phyloP scores from a whole-genome alignment of 2,888 invertebrate species.

The Eupithecia abbreviata region DNA sequence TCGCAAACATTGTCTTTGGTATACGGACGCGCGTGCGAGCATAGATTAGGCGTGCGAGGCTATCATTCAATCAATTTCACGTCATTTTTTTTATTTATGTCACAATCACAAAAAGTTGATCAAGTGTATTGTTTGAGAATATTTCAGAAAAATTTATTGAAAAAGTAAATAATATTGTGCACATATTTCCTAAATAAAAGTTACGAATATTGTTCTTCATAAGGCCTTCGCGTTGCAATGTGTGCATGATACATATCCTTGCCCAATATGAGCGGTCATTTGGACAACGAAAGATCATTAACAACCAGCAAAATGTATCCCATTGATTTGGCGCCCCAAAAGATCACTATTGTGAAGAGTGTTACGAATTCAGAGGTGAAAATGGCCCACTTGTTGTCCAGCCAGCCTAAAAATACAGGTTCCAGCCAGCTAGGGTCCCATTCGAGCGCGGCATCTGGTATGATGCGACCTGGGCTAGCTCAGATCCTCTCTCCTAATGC shows the following conservation, averaged over 20 bases:
- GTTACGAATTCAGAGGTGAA: conserved; percentile 76
- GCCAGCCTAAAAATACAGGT: conserved; percentile 68
- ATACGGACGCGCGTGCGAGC: conserved; percentile 6
- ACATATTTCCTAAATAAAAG: conserved; percentile 22
- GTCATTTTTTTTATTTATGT: conserved; percentile 30
- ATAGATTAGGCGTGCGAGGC: too few species aligned
- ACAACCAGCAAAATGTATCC: conserved; percentile 83
- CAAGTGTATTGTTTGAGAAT: conserved; percentile 15
- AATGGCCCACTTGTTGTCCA: conserved; percentile 77
- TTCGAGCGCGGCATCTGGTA: conserved; percentile 64
- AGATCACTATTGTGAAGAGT: conserved; percentile 80
- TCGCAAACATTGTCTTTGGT: background rate
- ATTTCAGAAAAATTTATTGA: background rate
- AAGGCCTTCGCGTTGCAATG: conserved; percentile 24
- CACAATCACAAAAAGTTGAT: conserved; percentile 36
- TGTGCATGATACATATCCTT: conserved; percentile 15
- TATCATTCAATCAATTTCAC: conserved; percentile 23
- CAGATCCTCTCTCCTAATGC: conserved; percentile 78
- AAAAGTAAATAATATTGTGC: conserved; percentile 5
- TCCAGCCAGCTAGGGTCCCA: conserved; percentile 73
- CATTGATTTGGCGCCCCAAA: conserved; percentile 81
- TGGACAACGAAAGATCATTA: conserved; percentile 83
- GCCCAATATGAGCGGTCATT: conserved; percentile 75
- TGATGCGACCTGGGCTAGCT: conserved; percentile 75
- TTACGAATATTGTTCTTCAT: conserved; percentile 3